Base-by-base conservation (phyloP, 2,888 invertebrate genomes). In the Lasius fuliginosus region DNA sequence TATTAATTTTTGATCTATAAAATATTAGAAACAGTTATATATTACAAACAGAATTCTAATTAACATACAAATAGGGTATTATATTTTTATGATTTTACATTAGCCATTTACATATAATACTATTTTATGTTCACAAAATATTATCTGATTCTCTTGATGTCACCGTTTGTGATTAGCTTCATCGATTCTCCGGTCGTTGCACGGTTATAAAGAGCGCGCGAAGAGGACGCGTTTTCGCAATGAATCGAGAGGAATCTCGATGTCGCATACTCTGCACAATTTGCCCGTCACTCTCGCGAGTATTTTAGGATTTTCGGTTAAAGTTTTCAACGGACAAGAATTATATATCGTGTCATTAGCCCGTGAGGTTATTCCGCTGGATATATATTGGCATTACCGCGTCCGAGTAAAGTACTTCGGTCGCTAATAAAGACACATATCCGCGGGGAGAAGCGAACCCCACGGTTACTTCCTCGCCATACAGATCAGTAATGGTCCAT, bases 401-500 rank as follows among this genome's bases (percentile, higher is more conserved):
- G 82, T 89, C 75, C 83, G 69, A 86, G 86, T 90, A 83, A 89
- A 90, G 69, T 79, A 73, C 15, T 49, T 60, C 40, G 74, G 36
- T 71, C 76, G 84, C 86, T 91, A 90, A 90, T 91, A 87, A 87
- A 90, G 90, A 90, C 85, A 87, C 91, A 91, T 90, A 86, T 53
- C 85, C 86, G 67, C 56, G 33, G 68, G 77, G 62, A 40, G 27
- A 77, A 73, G 84, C 40, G 83, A 64, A 84, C 89, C 85, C 86
- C 77, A 75, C n/a, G 6, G 15, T 77, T 60, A 46, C 73, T 85
- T 85, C 89, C 87, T 81, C 81, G 82, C 87, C 87, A 90, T 90
- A 91, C 90, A 90, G 88, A 90, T 90, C 88, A 89, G 89, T 90
- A 90, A 90, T 86, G 91, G 89, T 68, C 90, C 90, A 90, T 91